Evolutionary conservation across 1,140 invertebrate genomes (phyloP), one percentile per base, ranked within the genome.

Genomic region (Drosophila pandora): DNA sequence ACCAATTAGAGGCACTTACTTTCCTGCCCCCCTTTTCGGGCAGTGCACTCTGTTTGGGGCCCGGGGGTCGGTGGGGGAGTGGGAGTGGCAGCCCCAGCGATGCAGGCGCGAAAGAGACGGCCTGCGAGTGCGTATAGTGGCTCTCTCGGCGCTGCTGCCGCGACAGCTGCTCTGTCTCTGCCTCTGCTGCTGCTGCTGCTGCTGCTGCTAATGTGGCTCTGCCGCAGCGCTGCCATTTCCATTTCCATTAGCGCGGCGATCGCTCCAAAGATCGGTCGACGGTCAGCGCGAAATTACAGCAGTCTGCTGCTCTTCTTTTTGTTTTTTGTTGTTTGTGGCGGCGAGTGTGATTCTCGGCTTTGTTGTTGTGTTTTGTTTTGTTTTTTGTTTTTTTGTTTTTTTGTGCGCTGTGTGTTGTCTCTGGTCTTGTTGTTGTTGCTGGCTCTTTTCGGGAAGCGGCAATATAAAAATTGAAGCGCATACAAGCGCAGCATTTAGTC

Each of bases 391-490:
- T 41, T 12, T 39, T 39, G 37, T 3, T 10, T 32, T 37, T 54
- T 17, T 17, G 17, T 17, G 17, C 17, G 17, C 17, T 61, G 41
- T 72, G 58, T 67, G 25, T 45, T 72, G 22, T 63, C 17, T 53
- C 32, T 58, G 32, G 59, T 70, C 23, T 49, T 57, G 34, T 34
- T 4, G 50, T 37, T 53, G 64, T 37, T 57, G 43, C 23, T 47
- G 30, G 60, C 49, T 60, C 64, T 77, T 57, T 74, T 81, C 70
- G 62, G 78, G 67, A 81, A 70, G 67, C 76, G 79, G 61, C 63
- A 67, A 88, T 87, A 87, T 87, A 87, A 87, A 83, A 87, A 87
- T 87, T 87, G 78, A 87, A 82, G 82, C 75, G 52, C 69, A 82
- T 69, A 87, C 70, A 88, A 82, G 65, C 67, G 67, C 83, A 88